A percentile compares a stretch with the other conserved stretches of the same genome.
phyloP scores from a whole-genome alignment of 1,140 invertebrate genomes.

The Heterodera carotae region DNA sequence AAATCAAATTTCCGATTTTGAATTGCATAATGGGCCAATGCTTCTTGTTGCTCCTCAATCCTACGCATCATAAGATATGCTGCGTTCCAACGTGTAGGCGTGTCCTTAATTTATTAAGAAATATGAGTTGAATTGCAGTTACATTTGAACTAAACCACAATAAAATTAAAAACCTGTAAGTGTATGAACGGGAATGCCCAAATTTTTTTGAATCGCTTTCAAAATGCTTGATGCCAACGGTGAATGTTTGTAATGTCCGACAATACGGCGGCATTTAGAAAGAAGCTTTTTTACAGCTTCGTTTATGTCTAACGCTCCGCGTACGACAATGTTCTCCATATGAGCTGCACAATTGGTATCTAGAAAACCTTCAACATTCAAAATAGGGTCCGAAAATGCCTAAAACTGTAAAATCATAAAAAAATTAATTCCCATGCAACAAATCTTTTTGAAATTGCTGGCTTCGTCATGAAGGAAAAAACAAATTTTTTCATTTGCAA shows the following conservation, averaged over 20 bases:
- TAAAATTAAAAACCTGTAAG: slow-evolving; percentile 14
- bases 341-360: slow-evolving; percentile 13
- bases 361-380: slow-evolving; percentile 3
- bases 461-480: not conserved
- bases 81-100: not conserved
- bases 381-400: slow-evolving; percentile 1
- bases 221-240: slow-evolving; percentile 7
- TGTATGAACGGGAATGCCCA: not conserved
- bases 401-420: slow-evolving; percentile 9
- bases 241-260: slow-evolving; percentile 3
- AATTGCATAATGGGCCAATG: not conserved
- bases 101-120: slow-evolving; percentile 6
- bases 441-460: slow-evolving; percentile 8
- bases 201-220: slow-evolving; percentile 3
- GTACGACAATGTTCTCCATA: slow-evolving; percentile 12
- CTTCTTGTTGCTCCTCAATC: slow-evolving; percentile 9
- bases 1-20: slow-evolving; percentile 1
- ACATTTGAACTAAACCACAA: too few relatives aligned
- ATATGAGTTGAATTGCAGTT: too few relatives aligned
- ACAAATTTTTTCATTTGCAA: not conserved
- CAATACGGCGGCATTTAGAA: not conserved
- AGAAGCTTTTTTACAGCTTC: slow-evolving; percentile 9
- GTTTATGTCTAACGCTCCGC: slow-evolving; percentile 2
- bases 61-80: not conserved
- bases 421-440: too few relatives aligned